Base-by-base conservation (phyloP, 1,140 invertebrate genomes). In the Asobara japonica region DNA sequence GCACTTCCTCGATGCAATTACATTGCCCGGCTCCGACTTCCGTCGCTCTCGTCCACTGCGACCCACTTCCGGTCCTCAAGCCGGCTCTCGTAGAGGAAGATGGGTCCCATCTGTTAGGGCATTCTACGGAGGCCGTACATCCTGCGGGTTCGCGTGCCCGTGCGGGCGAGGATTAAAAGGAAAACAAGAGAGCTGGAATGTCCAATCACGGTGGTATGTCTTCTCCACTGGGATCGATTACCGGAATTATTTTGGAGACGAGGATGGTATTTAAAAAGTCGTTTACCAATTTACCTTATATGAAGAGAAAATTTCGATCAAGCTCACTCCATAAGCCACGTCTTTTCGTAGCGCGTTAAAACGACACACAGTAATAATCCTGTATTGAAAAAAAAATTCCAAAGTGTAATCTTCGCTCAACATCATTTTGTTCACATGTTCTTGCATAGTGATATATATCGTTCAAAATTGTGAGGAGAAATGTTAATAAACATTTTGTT, bases 1-100 rank as follows among this genome's bases (percentile, higher is more conserved):
- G 60, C n/a, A 27, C 38, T 64, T 70, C 60, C 56, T 30, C 36
- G 33, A 18, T 16, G 36, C 69, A 70, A 70, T 70, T 70, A 70
- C 60, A 30, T 29, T 11, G 22, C 3, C 1, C 1, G 13, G 30
- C 10, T 41, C 31, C 41, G 69, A 70, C 69, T 70, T 70, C 69
- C 69, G 56, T 70, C 22, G 69, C 60, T n/a, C 11, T n/a, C 41
- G 69, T 70, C 69, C 69, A 70, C 69, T 70, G 25, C 27, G 60
- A 13, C n/a, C 31, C 48, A 41, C 33, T 64, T 70, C 60, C 69
- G 56, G 69, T 30, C 69, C 60, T 45, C 25, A 11, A 27, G 31
- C 11, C 7, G 25, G 13, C 30, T 38, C 68, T 64, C 8, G n/a
- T 31, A 30, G 25, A 45, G 51, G 13, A 22, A 0, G 33, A 45